phyloP scores from a whole-genome alignment of 2,113 vertebrate genomes.

The Datnioides undecimradiatus region DNA sequence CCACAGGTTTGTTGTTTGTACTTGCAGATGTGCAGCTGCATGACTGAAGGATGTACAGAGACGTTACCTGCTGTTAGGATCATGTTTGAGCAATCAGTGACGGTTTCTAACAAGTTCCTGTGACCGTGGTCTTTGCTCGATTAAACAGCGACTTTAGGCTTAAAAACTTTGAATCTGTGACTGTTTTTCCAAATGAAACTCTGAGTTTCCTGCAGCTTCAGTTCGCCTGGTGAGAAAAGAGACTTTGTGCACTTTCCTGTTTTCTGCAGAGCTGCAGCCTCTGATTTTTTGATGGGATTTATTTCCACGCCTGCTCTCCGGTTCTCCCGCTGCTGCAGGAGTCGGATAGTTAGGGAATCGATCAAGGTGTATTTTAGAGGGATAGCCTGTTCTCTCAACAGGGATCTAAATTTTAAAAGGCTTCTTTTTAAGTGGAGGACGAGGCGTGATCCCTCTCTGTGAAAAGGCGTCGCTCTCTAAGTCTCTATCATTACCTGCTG shows the following conservation, averaged over 20 bases:
- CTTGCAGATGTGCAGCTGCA: neutral
- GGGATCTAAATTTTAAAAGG: slow-evolving; percentile 75
- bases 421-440: slow-evolving; percentile 70
- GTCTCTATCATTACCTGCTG: slow-evolving; percentile 75
- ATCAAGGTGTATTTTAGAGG: slow-evolving; percentile 68
- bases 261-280: slow-evolving; percentile 27
- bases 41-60: too few species aligned
- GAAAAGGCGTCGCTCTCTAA: slow-evolving; percentile 67
- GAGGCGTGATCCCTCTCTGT: slow-evolving; percentile 65
- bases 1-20: accelerated
- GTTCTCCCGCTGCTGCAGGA: slow-evolving; percentile 42
- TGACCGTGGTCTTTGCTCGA: neutral
- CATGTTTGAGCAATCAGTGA: neutral
- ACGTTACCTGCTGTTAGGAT: neutral
- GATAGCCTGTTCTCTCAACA: slow-evolving; percentile 58
- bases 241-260: neutral
- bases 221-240: neutral
- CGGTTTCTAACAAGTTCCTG: neutral
- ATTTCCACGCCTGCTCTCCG: slow-evolving; percentile 22
- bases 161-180: neutral
- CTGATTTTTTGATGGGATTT: slow-evolving; percentile 42
- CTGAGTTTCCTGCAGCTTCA: neutral
- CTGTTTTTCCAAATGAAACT: neutral
- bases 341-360: slow-evolving; percentile 51
- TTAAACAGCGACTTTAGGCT: neutral